These are phyloP conservation scores for Peromyscus eremicus DNA, from an alignment of 2,797 vertebrate species.

Conservation along the genomic window DNA sequence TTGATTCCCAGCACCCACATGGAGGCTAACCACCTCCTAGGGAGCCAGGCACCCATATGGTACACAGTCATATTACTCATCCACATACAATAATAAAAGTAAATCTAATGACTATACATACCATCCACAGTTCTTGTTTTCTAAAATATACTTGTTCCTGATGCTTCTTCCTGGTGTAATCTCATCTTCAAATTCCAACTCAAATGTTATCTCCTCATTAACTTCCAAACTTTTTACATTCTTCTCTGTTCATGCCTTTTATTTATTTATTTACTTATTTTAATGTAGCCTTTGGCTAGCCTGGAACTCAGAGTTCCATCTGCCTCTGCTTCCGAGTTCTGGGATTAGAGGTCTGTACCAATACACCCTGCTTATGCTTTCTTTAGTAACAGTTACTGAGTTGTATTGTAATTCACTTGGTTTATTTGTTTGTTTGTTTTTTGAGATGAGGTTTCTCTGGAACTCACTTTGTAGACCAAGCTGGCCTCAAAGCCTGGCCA, in stretches of 20 bases:
- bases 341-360: not conserved
- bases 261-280: not conserved
- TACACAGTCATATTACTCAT: not conserved
- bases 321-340: not conserved
- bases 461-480: not conserved
- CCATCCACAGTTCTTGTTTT: not conserved
- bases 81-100: not conserved
- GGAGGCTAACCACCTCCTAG: not conserved
- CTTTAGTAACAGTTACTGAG: not conserved
- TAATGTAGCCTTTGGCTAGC: not conserved
- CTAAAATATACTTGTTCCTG: slow-evolving; percentile 5
- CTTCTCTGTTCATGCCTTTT: not conserved
- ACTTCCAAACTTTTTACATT: slow-evolving; percentile 21
- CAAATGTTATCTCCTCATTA: slow-evolving; percentile 11
- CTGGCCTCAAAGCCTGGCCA: not conserved
- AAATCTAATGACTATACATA: not conserved
- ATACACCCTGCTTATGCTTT: not conserved
- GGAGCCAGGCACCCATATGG: not conserved
- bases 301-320: not conserved
- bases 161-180: slow-evolving; percentile 11
- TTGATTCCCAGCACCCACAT: not conserved
- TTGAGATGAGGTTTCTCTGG: not conserved
- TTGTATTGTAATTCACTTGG: slow-evolving; percentile 51
- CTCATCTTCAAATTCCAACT: slow-evolving; percentile 52
- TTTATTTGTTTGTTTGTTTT: not conserved